Evolutionary conservation across 2,797 vertebrate species (phyloP).

Genomic region (Sternarchorhynchus goeldii): DNA sequence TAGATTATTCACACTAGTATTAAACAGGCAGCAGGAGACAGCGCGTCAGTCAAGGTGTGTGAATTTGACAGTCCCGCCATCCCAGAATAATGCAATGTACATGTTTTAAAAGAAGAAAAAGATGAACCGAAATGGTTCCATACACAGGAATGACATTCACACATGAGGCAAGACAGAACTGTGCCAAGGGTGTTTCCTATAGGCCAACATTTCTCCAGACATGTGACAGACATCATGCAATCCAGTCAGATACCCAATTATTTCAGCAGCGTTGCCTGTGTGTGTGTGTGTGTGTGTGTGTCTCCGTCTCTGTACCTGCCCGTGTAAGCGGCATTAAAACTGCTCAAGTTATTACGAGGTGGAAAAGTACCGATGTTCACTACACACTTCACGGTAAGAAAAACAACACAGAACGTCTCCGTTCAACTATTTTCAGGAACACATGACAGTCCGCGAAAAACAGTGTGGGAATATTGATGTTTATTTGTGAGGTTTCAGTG

Average conservation of each 20-base stretch:
- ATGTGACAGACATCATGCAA: constrained; percentile 35
- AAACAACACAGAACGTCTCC: background rate
- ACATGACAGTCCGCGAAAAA: background rate
- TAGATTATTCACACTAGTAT: background rate
- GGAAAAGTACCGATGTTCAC: background rate
- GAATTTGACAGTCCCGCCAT: constrained; percentile 8
- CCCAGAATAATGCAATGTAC: constrained; percentile 33
- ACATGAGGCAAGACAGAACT: constrained; percentile 41
- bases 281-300: background rate
- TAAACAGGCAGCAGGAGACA: no score
- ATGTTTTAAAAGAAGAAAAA: constrained; percentile 24
- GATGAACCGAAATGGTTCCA: constrained; percentile 17
- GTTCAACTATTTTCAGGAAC: background rate
- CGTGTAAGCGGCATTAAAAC: background rate
- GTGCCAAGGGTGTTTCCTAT: constrained; percentile 32
- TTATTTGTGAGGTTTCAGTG: background rate
- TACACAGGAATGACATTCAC: constrained; percentile 27
- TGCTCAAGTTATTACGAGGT: constrained; percentile 8
- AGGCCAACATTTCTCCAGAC: constrained; percentile 35
- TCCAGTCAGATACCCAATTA: constrained; percentile 44
- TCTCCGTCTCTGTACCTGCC: no score
- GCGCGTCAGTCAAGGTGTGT: background rate
- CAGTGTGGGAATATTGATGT: background rate
- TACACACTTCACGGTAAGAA: background rate
- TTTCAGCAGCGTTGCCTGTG: constrained; percentile 14